Evolutionary conservation across 1,140 invertebrate genomes (phyloP).

Genomic region (Stegodyphus dumicola): DNA sequence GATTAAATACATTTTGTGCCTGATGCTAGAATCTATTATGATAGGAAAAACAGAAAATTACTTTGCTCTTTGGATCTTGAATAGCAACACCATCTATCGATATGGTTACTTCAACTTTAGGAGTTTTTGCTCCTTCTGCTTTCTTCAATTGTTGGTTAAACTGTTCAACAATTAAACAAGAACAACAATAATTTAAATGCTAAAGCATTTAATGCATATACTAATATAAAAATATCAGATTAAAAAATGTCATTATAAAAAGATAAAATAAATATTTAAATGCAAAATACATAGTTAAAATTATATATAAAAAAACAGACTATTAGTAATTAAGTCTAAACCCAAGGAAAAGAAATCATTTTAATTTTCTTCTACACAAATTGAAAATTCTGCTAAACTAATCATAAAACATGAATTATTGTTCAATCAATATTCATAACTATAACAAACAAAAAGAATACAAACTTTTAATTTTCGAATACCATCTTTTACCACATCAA

Average conservation of each 20-base stretch:
- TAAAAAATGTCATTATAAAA: no score
- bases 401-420: not conserved
- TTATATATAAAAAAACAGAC: no score
- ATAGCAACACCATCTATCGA: slow-evolving; percentile 96
- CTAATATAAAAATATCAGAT: no score
- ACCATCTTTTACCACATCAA: slow-evolving; percentile 95
- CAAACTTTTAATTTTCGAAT: slow-evolving; percentile 86
- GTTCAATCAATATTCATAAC: not conserved
- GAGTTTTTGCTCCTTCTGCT: slow-evolving; percentile 90
- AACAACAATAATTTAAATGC: not conserved
- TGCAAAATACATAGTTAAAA: no score
- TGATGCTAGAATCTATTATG: not conserved
- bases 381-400: no score
- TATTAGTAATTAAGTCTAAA: no score
- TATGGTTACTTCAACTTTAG: slow-evolving; percentile 90
- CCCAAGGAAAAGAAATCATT: no score
- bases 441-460: not conserved
- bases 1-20: not conserved
- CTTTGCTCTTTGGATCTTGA: slow-evolving; percentile 80
- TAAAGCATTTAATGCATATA: no score
- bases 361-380: no score
- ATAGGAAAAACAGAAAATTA: slow-evolving; percentile 62
- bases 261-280: no score
- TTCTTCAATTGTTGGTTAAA: slow-evolving; percentile 94
- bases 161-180: slow-evolving; percentile 65